Conservation (phyloP, 1,140 invertebrate species). For the Drosophila elegans region DNA sequence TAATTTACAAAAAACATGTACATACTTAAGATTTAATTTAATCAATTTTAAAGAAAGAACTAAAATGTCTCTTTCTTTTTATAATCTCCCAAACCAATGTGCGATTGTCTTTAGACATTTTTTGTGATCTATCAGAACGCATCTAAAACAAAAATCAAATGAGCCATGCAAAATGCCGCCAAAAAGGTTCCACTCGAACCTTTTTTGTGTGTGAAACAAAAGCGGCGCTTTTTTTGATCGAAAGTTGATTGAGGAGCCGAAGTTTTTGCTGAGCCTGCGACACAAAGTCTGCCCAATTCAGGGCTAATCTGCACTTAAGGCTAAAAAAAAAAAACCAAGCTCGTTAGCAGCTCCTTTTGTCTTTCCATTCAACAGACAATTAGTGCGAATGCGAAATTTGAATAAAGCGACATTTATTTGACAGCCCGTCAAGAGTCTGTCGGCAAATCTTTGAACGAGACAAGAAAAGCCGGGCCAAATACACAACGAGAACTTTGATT, state of each 20-base stretch:
- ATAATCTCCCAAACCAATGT: slow-evolving; percentile 30
- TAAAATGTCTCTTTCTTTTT: not conserved
- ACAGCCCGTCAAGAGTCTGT: slow-evolving; percentile 80
- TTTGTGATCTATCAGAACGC: slow-evolving; percentile 70
- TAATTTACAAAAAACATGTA: too few species aligned
- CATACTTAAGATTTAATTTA: too few species aligned
- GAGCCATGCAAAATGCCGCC: slow-evolving; percentile 79
- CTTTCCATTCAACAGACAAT: slow-evolving; percentile 65
- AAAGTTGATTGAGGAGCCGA: slow-evolving; percentile 74
- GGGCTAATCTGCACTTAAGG: slow-evolving; percentile 73
- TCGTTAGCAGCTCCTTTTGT: slow-evolving; percentile 69
- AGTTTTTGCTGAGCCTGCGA: slow-evolving; percentile 54
- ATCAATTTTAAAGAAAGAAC: too few species aligned
- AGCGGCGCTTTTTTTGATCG: slow-evolving; percentile 76
- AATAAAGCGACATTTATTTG: slow-evolving; percentile 84
- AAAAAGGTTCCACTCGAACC: slow-evolving; percentile 59
- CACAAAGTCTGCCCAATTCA: slow-evolving; percentile 69
- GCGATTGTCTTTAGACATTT: slow-evolving; percentile 22
- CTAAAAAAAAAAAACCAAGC: slow-evolving; percentile 10
- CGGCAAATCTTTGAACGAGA: slow-evolving; percentile 76
- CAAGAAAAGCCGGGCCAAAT: slow-evolving; percentile 42
- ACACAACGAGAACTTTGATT: slow-evolving; percentile 58
- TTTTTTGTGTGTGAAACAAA: slow-evolving; percentile 66
- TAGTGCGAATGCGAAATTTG: slow-evolving; percentile 81
- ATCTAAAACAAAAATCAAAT: slow-evolving; percentile 79